A percentile compares a stretch with the other conserved stretches of the same genome.
Conservation (phyloP, 2,888 invertebrate species). For the Oscheius sp. region DNA sequence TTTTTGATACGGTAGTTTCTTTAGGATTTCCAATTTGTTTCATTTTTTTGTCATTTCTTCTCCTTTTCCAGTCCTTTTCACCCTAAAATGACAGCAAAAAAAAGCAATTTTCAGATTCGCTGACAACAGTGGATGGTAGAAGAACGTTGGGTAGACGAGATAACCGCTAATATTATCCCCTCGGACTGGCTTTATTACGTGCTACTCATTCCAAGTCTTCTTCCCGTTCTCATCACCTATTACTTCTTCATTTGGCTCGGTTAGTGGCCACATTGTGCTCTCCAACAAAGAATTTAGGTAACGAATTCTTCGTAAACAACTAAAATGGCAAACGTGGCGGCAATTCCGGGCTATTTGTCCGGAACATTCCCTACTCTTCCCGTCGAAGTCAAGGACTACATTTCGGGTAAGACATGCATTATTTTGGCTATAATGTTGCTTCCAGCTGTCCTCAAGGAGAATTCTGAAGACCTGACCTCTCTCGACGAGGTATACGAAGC, state of each 20-base stretch:
- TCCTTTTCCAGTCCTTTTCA: too few relatives aligned
- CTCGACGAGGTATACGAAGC: constrained; percentile 67
- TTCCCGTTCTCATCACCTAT: constrained; percentile 57
- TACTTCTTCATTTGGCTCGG: constrained; percentile 61
- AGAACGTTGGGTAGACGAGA: constrained; percentile 50
- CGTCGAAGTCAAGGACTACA: constrained; percentile 63
- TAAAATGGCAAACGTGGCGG: constrained; percentile 58
- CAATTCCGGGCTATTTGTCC: constrained; percentile 60
- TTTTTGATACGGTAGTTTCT: too few relatives aligned
- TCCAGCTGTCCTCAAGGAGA: constrained; percentile 64
- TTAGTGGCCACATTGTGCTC: constrained; percentile 10
- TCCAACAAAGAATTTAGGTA: constrained; percentile 38
- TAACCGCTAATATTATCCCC: constrained; percentile 45
- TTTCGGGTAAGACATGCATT: constrained; percentile 41
- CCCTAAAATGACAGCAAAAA: too few relatives aligned
- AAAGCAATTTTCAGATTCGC: neutral
- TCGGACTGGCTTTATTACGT: constrained; percentile 52
- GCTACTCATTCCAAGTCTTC: constrained; percentile 53
- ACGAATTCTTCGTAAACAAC: constrained; percentile 65
- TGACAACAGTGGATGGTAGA: constrained; percentile 16
- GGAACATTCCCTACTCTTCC: constrained; percentile 64
- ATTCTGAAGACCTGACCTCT: constrained; percentile 65
- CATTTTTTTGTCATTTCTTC: too few relatives aligned
- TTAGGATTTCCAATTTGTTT: too few relatives aligned
- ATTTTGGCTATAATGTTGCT: neutral